Evolutionary conservation across 2,888 invertebrate genomes (phyloP).

Genomic region (Epirrita christyi): DNA sequence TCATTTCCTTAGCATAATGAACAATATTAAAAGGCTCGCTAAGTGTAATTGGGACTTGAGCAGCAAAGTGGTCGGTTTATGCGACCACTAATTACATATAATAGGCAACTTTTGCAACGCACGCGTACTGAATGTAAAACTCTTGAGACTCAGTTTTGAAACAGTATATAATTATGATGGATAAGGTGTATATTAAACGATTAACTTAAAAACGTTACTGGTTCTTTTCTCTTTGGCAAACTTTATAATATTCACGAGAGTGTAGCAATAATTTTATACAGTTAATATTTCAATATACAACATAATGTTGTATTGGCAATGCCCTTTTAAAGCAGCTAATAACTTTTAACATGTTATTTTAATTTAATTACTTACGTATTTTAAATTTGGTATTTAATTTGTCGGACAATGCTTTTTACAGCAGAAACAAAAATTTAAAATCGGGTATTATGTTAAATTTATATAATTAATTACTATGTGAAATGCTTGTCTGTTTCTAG

Average conservation of each 20-base stretch:
- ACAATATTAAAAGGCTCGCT: slow-evolving; percentile 77
- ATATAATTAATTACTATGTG: no score
- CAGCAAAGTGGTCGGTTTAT: slow-evolving; percentile 76
- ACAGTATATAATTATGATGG: slow-evolving; percentile 58
- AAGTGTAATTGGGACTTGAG: slow-evolving; percentile 75
- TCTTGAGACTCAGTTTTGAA: slow-evolving; percentile 63
- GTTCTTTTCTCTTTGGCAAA: neutral
- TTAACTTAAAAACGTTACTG: slow-evolving; percentile 47
- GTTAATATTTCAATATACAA: no score
- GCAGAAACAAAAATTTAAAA: no score
- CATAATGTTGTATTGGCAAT: no score
- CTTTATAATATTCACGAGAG: neutral
- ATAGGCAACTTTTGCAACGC: slow-evolving; percentile 78
- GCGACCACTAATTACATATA: slow-evolving; percentile 78
- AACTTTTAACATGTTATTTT: no score
- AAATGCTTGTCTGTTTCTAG: no score
- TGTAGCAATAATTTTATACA: no score
- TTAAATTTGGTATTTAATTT: no score
- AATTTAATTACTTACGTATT: no score
- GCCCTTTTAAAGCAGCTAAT: no score
- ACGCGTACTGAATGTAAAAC: slow-evolving; percentile 73
- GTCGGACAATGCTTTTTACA: no score
- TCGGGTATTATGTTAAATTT: no score
- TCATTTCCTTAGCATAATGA: slow-evolving; percentile 78
- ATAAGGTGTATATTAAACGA: slow-evolving; percentile 55